Conservation (phyloP, 1,140 invertebrate species). For the Eumaeus atala region DNA sequence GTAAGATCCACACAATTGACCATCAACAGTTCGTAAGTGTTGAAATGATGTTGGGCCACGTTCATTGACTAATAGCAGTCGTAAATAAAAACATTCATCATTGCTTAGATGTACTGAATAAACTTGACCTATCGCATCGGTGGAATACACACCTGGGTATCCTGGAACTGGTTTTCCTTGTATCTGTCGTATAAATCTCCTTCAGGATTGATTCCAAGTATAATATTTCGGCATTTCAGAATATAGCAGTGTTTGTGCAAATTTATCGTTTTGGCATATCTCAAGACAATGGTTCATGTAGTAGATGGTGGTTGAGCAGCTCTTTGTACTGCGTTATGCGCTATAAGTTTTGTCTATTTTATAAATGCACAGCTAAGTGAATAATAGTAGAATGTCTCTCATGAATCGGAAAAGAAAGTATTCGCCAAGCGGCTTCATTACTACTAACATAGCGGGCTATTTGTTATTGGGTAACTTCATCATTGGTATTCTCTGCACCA, state of each 20-base stretch:
- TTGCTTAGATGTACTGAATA: conserved; percentile 21
- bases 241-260: conserved; percentile 7
- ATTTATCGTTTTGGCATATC: not conserved
- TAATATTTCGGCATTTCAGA: conserved; percentile 5
- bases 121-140: conserved; percentile 9
- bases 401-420: conserved; percentile 10
- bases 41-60: conserved; percentile 15
- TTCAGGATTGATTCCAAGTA: conserved; percentile 11
- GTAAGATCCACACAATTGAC: conserved; percentile 7
- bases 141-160: conserved; percentile 10
- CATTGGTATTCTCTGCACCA: not conserved
- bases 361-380: conserved; percentile 14
- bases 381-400: conserved; percentile 12
- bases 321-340: no score
- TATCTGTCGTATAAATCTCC: conserved; percentile 16
- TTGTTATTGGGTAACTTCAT: conserved; percentile 5
- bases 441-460: conserved; percentile 1
- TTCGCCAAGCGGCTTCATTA: conserved; percentile 7
- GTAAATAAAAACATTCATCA: conserved; percentile 18
- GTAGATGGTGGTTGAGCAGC: no score
- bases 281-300: no score
- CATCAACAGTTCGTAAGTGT: conserved; percentile 7
- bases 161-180: conserved; percentile 14
- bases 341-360: conserved; percentile 15
- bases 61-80: conserved; percentile 17